Conservation (phyloP, 2,113 vertebrate species). For the Natator depressus region DNA sequence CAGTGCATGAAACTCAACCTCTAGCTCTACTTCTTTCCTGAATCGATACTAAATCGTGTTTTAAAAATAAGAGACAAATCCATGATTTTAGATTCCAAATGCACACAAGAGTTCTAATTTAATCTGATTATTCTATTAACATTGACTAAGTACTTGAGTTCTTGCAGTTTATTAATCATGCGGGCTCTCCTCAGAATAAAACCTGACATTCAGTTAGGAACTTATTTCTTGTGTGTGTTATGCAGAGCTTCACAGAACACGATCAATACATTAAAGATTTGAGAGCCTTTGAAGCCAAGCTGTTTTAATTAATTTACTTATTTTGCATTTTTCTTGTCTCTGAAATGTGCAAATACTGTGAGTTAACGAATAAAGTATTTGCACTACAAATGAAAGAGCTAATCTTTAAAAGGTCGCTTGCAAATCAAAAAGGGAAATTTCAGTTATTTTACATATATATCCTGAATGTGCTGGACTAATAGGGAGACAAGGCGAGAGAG, state of each 20-base stretch:
- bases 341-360: not conserved
- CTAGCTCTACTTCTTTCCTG: not conserved
- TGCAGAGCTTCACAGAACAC: not conserved
- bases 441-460: not conserved
- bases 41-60: not conserved
- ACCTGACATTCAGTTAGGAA: not conserved
- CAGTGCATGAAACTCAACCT: not conserved
- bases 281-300: slow-evolving; percentile 5
- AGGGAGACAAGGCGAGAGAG: not conserved
- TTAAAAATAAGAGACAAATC: not conserved
- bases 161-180: not conserved
- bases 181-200: not conserved
- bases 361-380: not conserved
- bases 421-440: not conserved
- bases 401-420: not conserved
- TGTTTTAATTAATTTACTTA: slow-evolving; percentile 19
- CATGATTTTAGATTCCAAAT: not conserved
- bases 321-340: slow-evolving; percentile 21
- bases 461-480: not conserved
- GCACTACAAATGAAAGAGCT: not conserved
- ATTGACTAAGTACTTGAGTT: not conserved
- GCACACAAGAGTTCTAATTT: not conserved
- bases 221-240: rapidly evolving
- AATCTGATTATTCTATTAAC: not conserved
- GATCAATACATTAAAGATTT: slow-evolving; percentile 29